Evolutionary conservation across 2,888 invertebrate genomes (phyloP).

Genomic region (Orthosia cruda): DNA sequence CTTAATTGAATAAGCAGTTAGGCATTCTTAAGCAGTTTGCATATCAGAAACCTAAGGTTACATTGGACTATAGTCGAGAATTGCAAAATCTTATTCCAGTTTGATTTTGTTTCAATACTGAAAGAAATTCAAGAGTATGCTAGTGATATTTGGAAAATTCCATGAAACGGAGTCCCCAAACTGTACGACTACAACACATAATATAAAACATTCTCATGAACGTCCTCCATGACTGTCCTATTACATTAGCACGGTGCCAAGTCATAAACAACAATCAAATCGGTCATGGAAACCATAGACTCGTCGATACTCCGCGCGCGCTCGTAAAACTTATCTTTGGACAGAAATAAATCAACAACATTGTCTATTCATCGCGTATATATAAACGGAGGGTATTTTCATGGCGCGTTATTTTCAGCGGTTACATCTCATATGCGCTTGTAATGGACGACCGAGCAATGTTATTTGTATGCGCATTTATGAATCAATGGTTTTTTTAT

Average conservation of each 20-base stretch:
- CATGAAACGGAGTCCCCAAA: background rate
- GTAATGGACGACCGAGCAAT: slow-evolving; percentile 23
- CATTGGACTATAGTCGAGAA: background rate
- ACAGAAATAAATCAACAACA: slow-evolving; percentile 72
- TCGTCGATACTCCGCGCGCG: slow-evolving; percentile 51
- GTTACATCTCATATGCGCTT: slow-evolving; percentile 62
- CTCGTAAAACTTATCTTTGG: slow-evolving; percentile 66
- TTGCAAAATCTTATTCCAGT: background rate
- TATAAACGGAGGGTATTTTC: slow-evolving; percentile 74
- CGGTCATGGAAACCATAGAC: slow-evolving; percentile 56
- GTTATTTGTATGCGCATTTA: slow-evolving; percentile 24
- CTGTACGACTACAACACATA: slow-evolving; percentile 2
- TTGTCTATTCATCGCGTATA: slow-evolving; percentile 70
- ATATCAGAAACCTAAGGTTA: background rate
- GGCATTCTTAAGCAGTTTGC: too few species aligned
- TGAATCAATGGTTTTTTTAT: background rate
- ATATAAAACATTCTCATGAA: slow-evolving; percentile 8
- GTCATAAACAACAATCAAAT: slow-evolving; percentile 61
- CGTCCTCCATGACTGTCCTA: slow-evolving; percentile 25
- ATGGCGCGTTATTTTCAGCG: slow-evolving; percentile 72
- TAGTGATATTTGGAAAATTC: slow-evolving; percentile 5
- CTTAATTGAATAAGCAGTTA: too few species aligned
- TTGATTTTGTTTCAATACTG: background rate
- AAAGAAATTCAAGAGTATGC: background rate
- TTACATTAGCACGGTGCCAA: slow-evolving; percentile 46